A percentile compares a stretch with the other conserved stretches of the same genome.
Conservation (phyloP, 2,888 invertebrate genomes). For the Heliconius hortense region DNA sequence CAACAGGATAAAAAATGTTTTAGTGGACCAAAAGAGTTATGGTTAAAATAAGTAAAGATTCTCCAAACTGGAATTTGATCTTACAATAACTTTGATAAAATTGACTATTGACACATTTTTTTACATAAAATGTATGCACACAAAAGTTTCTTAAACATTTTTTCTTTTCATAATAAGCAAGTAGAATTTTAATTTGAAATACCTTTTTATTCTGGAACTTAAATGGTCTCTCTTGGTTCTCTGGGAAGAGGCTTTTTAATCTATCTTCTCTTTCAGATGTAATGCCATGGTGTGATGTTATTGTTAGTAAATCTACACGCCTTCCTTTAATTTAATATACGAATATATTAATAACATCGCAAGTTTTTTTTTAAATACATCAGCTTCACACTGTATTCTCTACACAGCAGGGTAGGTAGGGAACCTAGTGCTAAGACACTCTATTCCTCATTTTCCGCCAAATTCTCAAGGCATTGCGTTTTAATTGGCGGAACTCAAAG, state of each 20-base stretch:
- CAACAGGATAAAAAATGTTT: no score
- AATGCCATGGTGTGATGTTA: slow-evolving; percentile 90
- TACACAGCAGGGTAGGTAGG: neutral
- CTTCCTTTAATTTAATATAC: slow-evolving; percentile 62
- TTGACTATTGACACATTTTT: no score
- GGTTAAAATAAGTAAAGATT: no score
- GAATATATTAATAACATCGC: neutral
- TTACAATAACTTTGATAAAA: no score
- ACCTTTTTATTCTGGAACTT: slow-evolving; percentile 91
- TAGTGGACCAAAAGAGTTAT: no score
- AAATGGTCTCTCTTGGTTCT: slow-evolving; percentile 85
- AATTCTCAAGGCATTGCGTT: neutral
- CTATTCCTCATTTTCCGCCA: no score
- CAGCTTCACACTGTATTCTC: neutral
- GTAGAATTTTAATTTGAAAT: slow-evolving; percentile 31
- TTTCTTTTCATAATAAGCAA: neutral
- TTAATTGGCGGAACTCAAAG: neutral
- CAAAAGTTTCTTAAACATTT: neutral
- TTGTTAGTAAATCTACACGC: slow-evolving; percentile 90
- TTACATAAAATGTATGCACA: no score
- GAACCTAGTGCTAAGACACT: neutral
- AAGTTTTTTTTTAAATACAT: neutral
- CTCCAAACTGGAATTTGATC: no score
- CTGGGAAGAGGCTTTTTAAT: slow-evolving; percentile 88
- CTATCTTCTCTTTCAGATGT: slow-evolving; percentile 86